Conservation (phyloP, 2,888 invertebrate genomes). For the Cephalotes varians region DNA sequence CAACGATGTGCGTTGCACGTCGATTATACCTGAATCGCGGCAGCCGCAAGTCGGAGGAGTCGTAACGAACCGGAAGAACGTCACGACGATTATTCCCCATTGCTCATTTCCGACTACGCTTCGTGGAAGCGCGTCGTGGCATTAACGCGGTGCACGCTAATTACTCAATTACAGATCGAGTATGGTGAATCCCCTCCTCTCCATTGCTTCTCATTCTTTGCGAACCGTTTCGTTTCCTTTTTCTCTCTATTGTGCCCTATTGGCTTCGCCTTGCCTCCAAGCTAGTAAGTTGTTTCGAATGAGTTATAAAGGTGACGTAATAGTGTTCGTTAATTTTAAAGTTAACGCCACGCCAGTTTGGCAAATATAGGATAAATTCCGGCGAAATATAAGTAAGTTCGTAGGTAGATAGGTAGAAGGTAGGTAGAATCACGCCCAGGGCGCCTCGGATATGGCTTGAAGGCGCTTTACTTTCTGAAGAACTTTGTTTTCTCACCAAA, state of each 20-base stretch:
- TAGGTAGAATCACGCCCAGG: constrained; percentile 48
- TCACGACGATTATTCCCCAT: constrained; percentile 21
- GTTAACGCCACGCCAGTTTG: constrained; percentile 32
- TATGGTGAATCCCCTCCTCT: not conserved
- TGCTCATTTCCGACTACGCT: not conserved
- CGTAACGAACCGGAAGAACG: constrained; percentile 61
- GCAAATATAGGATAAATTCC: constrained; percentile 51
- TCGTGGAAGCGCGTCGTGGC: not conserved
- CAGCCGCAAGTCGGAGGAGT: constrained; percentile 62
- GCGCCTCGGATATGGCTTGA: constrained; percentile 55
- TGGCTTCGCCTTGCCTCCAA: not conserved
- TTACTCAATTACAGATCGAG: constrained; percentile 36
- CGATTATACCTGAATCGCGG: constrained; percentile 68
- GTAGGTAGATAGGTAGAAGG: constrained; percentile 17
- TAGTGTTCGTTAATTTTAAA: constrained; percentile 39
- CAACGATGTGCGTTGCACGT: constrained; percentile 48
- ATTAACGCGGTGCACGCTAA: constrained; percentile 29
- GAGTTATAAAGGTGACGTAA: constrained; percentile 12
- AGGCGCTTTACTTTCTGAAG: constrained; percentile 74
- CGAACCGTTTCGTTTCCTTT: not conserved
- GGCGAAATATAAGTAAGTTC: constrained; percentile 51
- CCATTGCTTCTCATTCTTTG: not conserved
- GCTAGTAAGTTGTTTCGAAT: not conserved
- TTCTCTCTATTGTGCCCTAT: not conserved
- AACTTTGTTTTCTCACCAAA: constrained; percentile 77